Evolutionary conservation across 53 echinoderm and acorn worm species (phyloP).

Genomic region (Zoroaster sp.): DNA sequence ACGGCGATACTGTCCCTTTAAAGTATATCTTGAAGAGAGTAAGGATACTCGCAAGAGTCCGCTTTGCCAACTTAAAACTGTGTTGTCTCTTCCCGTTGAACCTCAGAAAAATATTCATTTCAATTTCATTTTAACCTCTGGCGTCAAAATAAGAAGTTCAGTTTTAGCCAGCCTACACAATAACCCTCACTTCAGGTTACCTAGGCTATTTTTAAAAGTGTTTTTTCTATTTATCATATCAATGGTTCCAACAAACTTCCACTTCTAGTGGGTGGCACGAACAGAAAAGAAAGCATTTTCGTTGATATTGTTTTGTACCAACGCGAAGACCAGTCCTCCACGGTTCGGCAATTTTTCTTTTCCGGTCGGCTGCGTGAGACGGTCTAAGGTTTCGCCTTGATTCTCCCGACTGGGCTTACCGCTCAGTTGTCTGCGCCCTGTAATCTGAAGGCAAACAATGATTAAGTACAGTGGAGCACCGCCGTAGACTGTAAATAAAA

Average conservation of each 20-base stretch:
- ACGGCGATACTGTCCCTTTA: too few relatives aligned
- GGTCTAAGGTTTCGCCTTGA: background rate
- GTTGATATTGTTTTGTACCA: background rate
- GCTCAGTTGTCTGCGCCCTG: background rate
- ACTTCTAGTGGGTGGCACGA: background rate
- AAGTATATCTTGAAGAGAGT: too few relatives aligned
- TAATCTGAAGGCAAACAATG: background rate
- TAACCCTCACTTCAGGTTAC: background rate
- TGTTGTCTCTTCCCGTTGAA: too few relatives aligned
- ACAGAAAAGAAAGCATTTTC: background rate
- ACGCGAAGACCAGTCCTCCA: constrained; percentile 1
- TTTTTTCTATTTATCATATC: background rate
- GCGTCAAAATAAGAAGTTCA: too few relatives aligned
- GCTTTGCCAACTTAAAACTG: too few relatives aligned
- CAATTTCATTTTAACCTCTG: too few relatives aligned
- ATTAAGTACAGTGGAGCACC: too few relatives aligned
- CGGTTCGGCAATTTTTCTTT: background rate
- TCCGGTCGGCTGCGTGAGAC: background rate
- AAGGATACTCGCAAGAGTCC: too few relatives aligned
- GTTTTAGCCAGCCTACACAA: too few relatives aligned
- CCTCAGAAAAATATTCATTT: too few relatives aligned
- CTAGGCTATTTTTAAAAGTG: background rate
- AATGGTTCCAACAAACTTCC: background rate
- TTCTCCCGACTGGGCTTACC: background rate
- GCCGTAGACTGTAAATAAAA: too few relatives aligned